Evolutionary conservation across 1,140 invertebrate genomes (phyloP), one percentile per base, ranked within the genome.

Genomic region (Caenorhabditis tropicalis): DNA sequence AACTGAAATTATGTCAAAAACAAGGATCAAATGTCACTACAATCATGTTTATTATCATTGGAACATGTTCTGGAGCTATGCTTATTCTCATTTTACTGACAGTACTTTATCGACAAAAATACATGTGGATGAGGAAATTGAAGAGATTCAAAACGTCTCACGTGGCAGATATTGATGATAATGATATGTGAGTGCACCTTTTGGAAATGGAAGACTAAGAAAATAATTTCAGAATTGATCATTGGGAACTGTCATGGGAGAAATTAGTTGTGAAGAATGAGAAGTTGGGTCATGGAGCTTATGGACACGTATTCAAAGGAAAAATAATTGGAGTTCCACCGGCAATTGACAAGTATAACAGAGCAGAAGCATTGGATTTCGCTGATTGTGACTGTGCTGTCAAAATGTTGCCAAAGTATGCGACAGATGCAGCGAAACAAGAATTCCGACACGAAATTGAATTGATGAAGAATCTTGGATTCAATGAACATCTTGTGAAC

Each of bases 361-460:
- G 53, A 36, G 24, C 79, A 12, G 79, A 51, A 80, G 65, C 51
- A 53, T 46, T 70, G 79, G 88, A 81, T 15, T 82, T 21, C 29
- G 29, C 53, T 0, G 79, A 81, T 33, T 81, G 79, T 31, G 79
- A 85, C 36, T 85, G 79, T 74, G 84, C 84, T 27, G 84, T 85
- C 39, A 88, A 88, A n/a, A 88, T 88, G 88, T 80, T 89, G 16
- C 88, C 88, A 43, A 79, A 98, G 91, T 95, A 96, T 82, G 96
- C 98, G 89, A 97, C 95, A 0, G 97, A 99, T 90, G 94, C 95
- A 4, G 97, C 98, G 90, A 95, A 98, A 94, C 95, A 95, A 93
- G 96, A 98, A 88, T 91, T 99, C 46, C 95, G 98, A 0, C 95
- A 95, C 0, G 98, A 99, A 92, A 98, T 99, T 96, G 96, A 98